These are phyloP conservation scores for Zhengitettix transpicula DNA, from an alignment of 2,888 invertebrate species.

Conservation along the genomic window DNA sequence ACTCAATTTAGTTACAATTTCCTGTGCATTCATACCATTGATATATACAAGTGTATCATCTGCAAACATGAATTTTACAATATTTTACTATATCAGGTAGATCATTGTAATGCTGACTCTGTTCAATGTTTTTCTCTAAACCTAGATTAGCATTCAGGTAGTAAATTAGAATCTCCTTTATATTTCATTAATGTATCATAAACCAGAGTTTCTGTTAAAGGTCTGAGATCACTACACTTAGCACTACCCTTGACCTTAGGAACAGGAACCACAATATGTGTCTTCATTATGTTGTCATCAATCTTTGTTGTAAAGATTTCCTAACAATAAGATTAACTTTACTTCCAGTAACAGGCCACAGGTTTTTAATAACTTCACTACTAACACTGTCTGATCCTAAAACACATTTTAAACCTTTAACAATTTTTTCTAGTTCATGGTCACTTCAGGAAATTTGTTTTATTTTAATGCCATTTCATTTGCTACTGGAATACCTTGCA, in stretches of 20 bases:
- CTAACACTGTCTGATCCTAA: not conserved
- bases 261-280: not conserved
- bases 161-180: too few species aligned
- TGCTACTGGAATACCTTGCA: too few species aligned
- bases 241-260: not conserved
- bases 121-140: not conserved
- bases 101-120: not conserved
- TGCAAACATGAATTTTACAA: not conserved
- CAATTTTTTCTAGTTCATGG: not conserved
- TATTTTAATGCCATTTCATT: too few species aligned
- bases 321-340: not conserved
- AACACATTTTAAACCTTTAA: too few species aligned
- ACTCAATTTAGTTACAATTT: not conserved
- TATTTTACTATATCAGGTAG: not conserved
- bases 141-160: too few species aligned
- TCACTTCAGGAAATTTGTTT: not conserved
- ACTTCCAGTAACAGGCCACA: not conserved
- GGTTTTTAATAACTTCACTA: not conserved
- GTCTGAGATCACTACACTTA: not conserved
- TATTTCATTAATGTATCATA: too few species aligned
- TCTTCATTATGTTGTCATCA: not conserved
- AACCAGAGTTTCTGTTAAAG: not conserved
- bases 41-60: not conserved
- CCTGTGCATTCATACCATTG: not conserved
- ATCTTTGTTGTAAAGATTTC: not conserved